phyloP scores from a whole-genome alignment of 2,888 invertebrate species.

The Prosapia bicincta region DNA sequence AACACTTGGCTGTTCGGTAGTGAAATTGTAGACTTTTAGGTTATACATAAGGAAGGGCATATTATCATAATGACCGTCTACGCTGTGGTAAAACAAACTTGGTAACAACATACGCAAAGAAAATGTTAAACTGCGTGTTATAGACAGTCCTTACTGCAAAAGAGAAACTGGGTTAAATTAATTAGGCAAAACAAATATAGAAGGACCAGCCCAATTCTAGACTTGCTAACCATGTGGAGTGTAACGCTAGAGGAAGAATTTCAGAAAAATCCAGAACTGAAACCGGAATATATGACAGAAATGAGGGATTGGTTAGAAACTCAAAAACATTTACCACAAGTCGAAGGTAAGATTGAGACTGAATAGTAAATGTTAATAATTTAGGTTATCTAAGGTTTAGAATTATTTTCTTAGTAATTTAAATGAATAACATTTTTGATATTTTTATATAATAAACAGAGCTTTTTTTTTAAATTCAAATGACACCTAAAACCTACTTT shows the following conservation, averaged over 20 bases:
- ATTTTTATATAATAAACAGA: too few species aligned
- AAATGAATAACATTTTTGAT: too few species aligned
- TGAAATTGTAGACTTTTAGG: not conserved
- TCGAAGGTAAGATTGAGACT: slow-evolving; percentile 31
- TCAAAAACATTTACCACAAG: slow-evolving; percentile 24
- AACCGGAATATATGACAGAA: slow-evolving; percentile 17
- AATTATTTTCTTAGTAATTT: too few species aligned
- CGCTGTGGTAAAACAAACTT: too few species aligned
- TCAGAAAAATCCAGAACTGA: slow-evolving; percentile 28
- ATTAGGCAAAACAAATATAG: not conserved
- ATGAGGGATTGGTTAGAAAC: slow-evolving; percentile 23
- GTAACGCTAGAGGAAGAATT: slow-evolving; percentile 28
- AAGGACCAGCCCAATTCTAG: not conserved
- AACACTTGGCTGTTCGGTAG: not conserved
- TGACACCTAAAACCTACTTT: too few species aligned
- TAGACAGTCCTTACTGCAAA: not conserved
- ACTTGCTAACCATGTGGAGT: slow-evolving; percentile 14
- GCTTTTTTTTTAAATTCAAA: too few species aligned
- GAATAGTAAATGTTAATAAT: too few species aligned
- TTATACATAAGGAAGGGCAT: not conserved
- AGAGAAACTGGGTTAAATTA: not conserved
- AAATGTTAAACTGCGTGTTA: not conserved
- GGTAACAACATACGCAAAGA: not conserved
- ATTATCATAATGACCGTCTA: not conserved
- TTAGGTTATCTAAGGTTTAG: too few species aligned